These are phyloP conservation scores for Lepidotrigona ventralis DNA, from an alignment of 1,140 invertebrate species.

Conservation along the genomic window DNA sequence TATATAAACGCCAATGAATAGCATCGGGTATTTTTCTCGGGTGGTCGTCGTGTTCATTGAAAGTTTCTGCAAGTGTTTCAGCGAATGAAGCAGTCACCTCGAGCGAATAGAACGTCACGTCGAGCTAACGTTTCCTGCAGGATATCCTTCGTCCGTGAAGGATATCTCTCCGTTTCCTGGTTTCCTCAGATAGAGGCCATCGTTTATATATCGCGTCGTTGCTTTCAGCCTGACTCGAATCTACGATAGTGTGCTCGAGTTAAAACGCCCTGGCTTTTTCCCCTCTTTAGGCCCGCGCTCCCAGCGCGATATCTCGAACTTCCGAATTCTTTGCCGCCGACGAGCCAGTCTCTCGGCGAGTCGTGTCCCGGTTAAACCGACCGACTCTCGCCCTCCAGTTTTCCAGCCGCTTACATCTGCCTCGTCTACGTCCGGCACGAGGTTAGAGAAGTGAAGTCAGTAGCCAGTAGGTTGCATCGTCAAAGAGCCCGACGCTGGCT, in stretches of 20 bases:
- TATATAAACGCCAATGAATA: too few species aligned
- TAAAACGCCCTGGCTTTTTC: slow-evolving; percentile 53
- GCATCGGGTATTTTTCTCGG: background rate
- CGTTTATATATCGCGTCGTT: slow-evolving; percentile 40
- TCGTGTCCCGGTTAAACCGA: slow-evolving; percentile 65
- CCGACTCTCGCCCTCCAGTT: slow-evolving; percentile 67
- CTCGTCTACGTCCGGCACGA: background rate
- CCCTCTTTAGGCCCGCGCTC: slow-evolving; percentile 27
- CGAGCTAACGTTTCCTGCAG: background rate
- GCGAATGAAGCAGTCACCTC: background rate
- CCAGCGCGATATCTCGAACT: slow-evolving; percentile 59
- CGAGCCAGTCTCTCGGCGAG: slow-evolving; percentile 53
- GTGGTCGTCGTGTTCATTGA: background rate
- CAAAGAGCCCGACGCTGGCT: slow-evolving; percentile 39
- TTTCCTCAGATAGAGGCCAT: background rate
- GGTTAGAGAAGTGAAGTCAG: background rate
- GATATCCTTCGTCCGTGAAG: slow-evolving; percentile 1
- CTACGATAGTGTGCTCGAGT: slow-evolving; percentile 53
- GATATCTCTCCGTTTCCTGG: slow-evolving; percentile 5
- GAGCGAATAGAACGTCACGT: background rate
- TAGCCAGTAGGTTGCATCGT: background rate
- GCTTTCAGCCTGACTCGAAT: slow-evolving; percentile 62
- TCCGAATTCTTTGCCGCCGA: slow-evolving; percentile 30
- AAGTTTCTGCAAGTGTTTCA: background rate
- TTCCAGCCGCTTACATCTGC: slow-evolving; percentile 53